phyloP scores from a whole-genome alignment of 2,797 vertebrate genomes.

The Sparus aurata region DNA sequence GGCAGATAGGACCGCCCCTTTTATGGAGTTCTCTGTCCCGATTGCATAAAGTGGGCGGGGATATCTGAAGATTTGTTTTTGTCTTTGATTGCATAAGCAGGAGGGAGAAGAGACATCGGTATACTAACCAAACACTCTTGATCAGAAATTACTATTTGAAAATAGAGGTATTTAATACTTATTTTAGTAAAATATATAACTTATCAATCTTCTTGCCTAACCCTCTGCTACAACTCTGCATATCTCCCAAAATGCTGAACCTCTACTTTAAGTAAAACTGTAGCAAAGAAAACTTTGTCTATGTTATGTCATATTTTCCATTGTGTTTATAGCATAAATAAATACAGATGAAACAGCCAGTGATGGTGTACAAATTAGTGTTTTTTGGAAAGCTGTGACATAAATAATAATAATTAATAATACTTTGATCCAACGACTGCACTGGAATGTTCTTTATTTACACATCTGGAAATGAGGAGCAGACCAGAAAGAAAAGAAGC shows the following conservation, averaged over 20 bases:
- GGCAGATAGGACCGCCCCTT: no score
- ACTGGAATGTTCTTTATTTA: constrained; percentile 24
- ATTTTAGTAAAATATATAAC: no score
- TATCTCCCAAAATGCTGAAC: constrained; percentile 1
- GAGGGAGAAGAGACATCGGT: no score
- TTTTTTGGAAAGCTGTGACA: neutral
- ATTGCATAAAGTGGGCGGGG: no score
- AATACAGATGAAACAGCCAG: neutral
- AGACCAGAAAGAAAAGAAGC: constrained; percentile 46
- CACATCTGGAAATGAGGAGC: constrained; percentile 34
- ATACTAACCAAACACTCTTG: no score
- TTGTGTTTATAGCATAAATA: neutral
- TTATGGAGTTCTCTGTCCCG: no score
- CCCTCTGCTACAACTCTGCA: neutral
- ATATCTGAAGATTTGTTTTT: no score
- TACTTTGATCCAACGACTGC: constrained; percentile 12
- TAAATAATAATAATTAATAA: constrained; percentile 19
- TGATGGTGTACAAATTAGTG: constrained; percentile 10
- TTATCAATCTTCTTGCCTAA: neutral
- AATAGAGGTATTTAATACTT: no score
- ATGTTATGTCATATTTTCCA: constrained; percentile 2
- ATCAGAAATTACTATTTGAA: no score
- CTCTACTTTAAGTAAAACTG: neutral
- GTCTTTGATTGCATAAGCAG: no score
- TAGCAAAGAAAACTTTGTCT: neutral